Evolutionary conservation across 53 echinoderm and acorn worm species (phyloP).

Genomic region (Stichopus horrens): DNA sequence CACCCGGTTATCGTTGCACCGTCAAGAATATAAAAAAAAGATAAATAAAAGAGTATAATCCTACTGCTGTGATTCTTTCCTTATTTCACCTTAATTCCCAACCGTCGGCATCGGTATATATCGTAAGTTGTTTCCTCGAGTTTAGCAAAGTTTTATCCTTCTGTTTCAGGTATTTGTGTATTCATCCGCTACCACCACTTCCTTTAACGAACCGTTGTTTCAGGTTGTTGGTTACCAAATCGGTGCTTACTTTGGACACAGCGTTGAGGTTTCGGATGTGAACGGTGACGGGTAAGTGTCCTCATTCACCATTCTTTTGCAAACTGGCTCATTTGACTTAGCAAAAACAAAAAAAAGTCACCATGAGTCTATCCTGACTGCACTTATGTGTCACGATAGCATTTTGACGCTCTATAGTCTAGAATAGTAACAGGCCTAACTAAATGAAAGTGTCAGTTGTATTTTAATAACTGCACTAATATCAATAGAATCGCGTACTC

Average conservation of each 20-base stretch:
- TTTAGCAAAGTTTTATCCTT: neutral
- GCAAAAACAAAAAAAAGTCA: neutral
- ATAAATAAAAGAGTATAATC: too few relatives aligned
- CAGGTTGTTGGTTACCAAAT: conserved; percentile 48
- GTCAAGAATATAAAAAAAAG: too few relatives aligned
- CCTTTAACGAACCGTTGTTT: conserved; percentile 11
- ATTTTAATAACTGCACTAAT: too few relatives aligned
- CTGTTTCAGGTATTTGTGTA: neutral
- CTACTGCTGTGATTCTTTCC: too few relatives aligned
- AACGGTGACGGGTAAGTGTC: conserved; percentile 71
- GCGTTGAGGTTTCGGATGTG: conserved; percentile 59
- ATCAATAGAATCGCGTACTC: too few relatives aligned
- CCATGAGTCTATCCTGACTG: neutral
- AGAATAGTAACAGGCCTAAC: too few relatives aligned
- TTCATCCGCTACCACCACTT: neutral
- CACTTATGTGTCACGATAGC: neutral
- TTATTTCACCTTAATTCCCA: too few relatives aligned
- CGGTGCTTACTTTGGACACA: conserved; percentile 71
- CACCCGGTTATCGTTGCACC: too few relatives aligned
- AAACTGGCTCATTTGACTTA: neutral
- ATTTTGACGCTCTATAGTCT: neutral
- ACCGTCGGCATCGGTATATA: too few relatives aligned
- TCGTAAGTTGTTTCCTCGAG: neutral
- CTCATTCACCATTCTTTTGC: neutral
- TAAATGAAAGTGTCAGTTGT: too few relatives aligned